A percentile compares a stretch with the other conserved stretches of the same genome.
phyloP scores from a whole-genome alignment of 2,113 vertebrate species.

The Jaculus jaculus region DNA sequence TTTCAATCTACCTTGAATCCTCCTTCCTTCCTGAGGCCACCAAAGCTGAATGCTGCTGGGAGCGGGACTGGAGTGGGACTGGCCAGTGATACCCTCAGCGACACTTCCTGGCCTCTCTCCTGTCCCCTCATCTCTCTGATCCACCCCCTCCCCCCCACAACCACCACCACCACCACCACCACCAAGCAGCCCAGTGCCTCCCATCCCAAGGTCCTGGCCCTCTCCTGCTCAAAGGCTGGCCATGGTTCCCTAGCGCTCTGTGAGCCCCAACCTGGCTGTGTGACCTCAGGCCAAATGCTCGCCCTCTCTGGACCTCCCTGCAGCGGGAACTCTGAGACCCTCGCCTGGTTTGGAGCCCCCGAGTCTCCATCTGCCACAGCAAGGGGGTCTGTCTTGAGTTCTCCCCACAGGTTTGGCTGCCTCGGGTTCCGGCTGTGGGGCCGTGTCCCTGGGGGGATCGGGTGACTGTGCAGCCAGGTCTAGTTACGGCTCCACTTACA shows the following conservation, averaged over 20 bases:
- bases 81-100: too few relatives aligned
- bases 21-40: neutral
- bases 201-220: neutral
- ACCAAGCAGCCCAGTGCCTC: rapidly evolving
- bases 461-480: conserved; percentile 6
- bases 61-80: neutral
- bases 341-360: rapidly evolving
- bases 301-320: neutral
- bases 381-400: neutral
- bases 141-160: neutral
- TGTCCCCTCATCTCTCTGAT: neutral
- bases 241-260: neutral
- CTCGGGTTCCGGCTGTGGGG: conserved; percentile 11
- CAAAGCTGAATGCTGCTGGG: neutral
- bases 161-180: neutral
- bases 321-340: neutral
- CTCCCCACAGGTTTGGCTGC: neutral
- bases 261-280: neutral
- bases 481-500: conserved; percentile 33
- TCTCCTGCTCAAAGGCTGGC: neutral
- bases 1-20: neutral
- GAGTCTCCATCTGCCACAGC: neutral
- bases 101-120: neutral
- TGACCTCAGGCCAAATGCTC: neutral
- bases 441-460: conserved; percentile 51